phyloP scores from a whole-genome alignment of 2,113 vertebrate genomes.

The Mirounga angustirostris region DNA sequence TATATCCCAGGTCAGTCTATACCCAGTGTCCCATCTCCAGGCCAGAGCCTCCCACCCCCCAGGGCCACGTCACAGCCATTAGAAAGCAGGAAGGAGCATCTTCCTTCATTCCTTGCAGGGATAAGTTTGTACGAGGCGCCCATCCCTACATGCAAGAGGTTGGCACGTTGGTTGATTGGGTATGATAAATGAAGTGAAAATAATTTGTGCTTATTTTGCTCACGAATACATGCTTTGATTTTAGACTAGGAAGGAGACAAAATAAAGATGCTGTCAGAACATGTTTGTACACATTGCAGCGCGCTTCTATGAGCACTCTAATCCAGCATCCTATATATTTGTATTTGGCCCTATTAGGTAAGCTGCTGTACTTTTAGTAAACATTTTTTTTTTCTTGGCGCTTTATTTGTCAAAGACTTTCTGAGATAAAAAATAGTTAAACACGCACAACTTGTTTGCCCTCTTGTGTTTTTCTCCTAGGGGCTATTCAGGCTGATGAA shows the following conservation, averaged over 20 bases:
- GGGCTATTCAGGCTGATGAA: not conserved
- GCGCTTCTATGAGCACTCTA: not conserved
- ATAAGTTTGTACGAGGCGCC: not conserved
- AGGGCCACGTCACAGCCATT: not conserved
- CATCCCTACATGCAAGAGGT: not conserved
- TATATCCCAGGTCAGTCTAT: not conserved
- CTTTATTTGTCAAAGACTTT: slow-evolving; percentile 59
- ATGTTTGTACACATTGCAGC: not conserved
- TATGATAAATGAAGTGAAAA: not conserved
- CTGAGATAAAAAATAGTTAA: slow-evolving; percentile 55
- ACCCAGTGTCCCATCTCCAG: not conserved
- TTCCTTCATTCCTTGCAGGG: not conserved
- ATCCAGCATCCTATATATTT: not conserved
- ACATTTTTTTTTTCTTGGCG: not conserved
- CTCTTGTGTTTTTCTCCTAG: not conserved
- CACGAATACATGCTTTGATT: slow-evolving; percentile 8
- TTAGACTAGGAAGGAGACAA: not conserved
- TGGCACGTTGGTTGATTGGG: not conserved
- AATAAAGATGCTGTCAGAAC: not conserved
- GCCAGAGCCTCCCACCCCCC: not conserved
- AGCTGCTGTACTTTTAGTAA: not conserved
- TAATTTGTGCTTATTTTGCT: not conserved
- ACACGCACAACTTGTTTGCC: slow-evolving; percentile 2
- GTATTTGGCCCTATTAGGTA: not conserved
- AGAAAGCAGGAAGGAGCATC: not conserved